Evolutionary conservation across 2,113 vertebrate genomes (phyloP), one percentile per base, ranked within the genome.

Genomic region (Cariama cristata): DNA sequence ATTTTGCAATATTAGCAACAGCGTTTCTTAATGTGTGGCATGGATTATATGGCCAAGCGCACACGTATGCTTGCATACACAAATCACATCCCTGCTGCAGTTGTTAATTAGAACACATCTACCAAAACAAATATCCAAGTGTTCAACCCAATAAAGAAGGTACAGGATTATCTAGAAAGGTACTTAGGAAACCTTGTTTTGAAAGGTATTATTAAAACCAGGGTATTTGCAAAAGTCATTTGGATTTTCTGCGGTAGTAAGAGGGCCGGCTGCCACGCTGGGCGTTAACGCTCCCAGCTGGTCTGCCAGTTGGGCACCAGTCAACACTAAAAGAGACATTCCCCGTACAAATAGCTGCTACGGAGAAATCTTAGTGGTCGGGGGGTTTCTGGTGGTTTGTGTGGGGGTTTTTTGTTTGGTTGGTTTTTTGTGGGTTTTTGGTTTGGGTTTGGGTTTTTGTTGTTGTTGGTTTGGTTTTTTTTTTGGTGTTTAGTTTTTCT

Each of bases 361-460:
- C 3, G 5, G 33, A 73, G n/a, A 71, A 62, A 79, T 58, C 63
- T 28, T 22, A 67, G 19, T 16, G 45, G 19, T 5, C 63, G 7
- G 1, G 6, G 7, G 3, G 1, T 2, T 7, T 58, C 35, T 62
- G 16, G 12, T 26, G 13, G 19, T 45, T 45, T n/a, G 8, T 32
- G 27, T 16, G 33, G 2, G n/a, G n/a, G 38, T 38, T 38, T 62
- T 38, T 38, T 38, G 38, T 38, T 38, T 38, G 38, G 38, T 38
- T 38, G 38, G 38, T 38, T 38, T 38, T 38, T 38, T 38, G 38
- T 38, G 38, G 38, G 38, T 38, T 38, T 38, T 38, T 26, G 11
- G 19, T 50, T 50, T 40, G 8, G 32, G 27, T 16, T 28, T 2
- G n/a, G n/a, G 38, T 7, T 38, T 62, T 38, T 62, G 38, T 38